phyloP scores from a whole-genome alignment of 2,888 invertebrate species.

The Diarsia mendica region DNA sequence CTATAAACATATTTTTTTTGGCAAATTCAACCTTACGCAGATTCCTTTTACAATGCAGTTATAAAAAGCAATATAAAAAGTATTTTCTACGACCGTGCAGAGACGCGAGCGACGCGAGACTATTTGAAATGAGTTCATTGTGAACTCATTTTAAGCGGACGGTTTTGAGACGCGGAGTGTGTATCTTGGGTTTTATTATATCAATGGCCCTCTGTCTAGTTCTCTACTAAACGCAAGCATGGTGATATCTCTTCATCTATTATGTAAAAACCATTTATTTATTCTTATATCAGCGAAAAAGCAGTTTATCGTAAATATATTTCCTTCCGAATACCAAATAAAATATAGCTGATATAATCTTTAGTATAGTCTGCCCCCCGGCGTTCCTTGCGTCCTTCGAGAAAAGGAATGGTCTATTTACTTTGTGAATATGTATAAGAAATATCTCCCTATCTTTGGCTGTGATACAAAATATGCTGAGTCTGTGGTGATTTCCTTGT shows the following conservation, averaged over 20 bases:
- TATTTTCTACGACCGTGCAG: no score
- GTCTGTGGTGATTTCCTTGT: constrained; percentile 18
- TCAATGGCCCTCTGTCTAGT: no score
- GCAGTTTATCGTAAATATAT: constrained; percentile 45
- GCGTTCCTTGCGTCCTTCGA: constrained; percentile 35
- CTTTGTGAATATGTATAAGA: constrained; percentile 33
- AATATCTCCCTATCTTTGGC: constrained; percentile 38
- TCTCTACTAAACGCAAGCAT: not conserved
- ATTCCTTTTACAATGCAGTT: no score
- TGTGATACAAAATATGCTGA: constrained; percentile 23
- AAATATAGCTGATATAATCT: constrained; percentile 50
- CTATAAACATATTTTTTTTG: no score
- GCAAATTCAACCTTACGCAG: no score
- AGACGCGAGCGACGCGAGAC: no score
- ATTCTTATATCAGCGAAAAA: constrained; percentile 31
- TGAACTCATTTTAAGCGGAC: no score
- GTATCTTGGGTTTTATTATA: no score
- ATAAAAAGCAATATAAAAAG: no score
- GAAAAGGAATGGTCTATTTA: constrained; percentile 23
- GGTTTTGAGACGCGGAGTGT: no score
- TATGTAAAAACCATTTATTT: constrained; percentile 22
- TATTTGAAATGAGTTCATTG: no score
- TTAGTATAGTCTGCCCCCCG: constrained; percentile 46
- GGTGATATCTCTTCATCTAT: not conserved
- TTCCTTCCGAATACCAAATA: constrained; percentile 46